These are phyloP conservation scores for Ibycter americanus DNA, from an alignment of 2,797 vertebrate species.

Conservation along the genomic window DNA sequence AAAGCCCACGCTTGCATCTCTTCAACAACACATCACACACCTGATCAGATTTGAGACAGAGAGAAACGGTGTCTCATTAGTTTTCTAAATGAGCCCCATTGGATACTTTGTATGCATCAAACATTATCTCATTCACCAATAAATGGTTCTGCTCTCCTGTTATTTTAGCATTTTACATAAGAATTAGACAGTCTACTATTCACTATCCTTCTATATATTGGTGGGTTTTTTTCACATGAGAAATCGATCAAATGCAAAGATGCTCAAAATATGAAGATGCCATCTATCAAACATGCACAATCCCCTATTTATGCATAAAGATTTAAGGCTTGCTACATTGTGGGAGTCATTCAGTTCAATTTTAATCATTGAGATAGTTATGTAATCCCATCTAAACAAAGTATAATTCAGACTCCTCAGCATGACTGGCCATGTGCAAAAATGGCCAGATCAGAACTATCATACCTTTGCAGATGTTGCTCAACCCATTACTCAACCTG, in stretches of 20 bases:
- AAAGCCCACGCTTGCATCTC: slow-evolving; percentile 32
- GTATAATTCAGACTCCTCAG: neutral
- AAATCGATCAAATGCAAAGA: neutral
- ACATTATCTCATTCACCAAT: neutral
- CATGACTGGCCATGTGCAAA: neutral
- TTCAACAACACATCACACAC: neutral
- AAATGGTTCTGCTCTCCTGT: neutral
- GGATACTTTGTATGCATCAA: neutral
- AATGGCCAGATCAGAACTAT: neutral
- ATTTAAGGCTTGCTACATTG: neutral
- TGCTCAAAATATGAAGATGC: neutral
- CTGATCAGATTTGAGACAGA: neutral
- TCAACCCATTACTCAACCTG: neutral
- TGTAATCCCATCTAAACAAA: neutral
- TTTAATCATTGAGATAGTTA: neutral
- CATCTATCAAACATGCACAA: neutral
- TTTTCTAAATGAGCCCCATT: neutral
- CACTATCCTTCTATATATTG: neutral
- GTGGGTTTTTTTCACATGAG: neutral
- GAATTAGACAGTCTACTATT: neutral
- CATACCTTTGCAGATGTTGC: neutral
- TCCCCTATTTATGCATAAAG: neutral
- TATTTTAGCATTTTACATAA: neutral
- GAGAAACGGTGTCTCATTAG: neutral
- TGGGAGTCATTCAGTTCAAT: neutral